Evolutionary conservation across 2,797 vertebrate genomes (phyloP).

Genomic region (Ctenosaura bakeri): DNA sequence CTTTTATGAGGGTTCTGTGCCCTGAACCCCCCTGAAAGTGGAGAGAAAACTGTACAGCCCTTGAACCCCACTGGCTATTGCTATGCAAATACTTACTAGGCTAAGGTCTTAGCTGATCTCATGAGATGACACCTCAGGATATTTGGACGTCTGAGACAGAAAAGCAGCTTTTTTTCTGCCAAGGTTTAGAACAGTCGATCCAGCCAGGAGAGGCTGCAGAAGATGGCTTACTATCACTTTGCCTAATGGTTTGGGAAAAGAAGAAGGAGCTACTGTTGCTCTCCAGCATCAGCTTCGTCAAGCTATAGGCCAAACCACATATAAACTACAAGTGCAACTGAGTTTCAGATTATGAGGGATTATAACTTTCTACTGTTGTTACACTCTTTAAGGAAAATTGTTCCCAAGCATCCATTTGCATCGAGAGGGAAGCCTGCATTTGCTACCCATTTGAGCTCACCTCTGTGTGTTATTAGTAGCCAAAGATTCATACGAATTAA

Average conservation of each 20-base stretch:
- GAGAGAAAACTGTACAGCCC: neutral
- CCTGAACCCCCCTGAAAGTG: no score
- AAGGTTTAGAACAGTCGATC: neutral
- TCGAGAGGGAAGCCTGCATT: neutral
- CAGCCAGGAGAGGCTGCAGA: neutral
- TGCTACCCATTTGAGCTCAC: neutral
- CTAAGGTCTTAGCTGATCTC: conserved; percentile 10
- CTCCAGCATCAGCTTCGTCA: neutral
- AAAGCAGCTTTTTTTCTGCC: neutral
- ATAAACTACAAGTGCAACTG: neutral
- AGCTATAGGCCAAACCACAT: neutral
- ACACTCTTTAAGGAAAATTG: neutral
- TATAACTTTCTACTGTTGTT: neutral
- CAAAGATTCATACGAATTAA: neutral
- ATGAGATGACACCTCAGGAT: neutral
- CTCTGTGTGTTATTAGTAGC: neutral
- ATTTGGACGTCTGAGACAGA: conserved; percentile 52
- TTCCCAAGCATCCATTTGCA: neutral
- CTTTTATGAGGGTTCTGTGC: no score
- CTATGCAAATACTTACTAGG: conserved; percentile 47
- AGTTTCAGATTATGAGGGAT: neutral
- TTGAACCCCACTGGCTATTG: conserved; percentile 50
- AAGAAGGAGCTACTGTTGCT: neutral
- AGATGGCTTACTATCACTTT: neutral
- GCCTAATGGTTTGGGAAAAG: neutral